Percentiles rank a stretch among this genome's conserved stretches.
Evolutionary conservation across 2,888 invertebrate genomes (phyloP).

Genomic region (Cynaeus angustus): DNA sequence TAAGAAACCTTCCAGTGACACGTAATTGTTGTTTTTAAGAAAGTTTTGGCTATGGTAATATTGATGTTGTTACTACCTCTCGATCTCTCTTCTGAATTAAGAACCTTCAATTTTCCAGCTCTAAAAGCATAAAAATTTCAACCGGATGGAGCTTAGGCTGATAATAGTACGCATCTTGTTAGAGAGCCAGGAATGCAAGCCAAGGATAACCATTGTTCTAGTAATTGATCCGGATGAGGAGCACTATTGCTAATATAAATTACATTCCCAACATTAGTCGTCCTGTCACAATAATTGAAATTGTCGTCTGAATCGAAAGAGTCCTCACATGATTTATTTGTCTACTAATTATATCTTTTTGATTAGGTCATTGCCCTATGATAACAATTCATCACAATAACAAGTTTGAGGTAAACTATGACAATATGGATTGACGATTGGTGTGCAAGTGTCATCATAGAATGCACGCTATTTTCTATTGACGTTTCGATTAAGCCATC

Average conservation of each 20-base stretch:
- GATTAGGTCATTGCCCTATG: constrained; percentile 12
- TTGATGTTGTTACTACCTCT: neutral
- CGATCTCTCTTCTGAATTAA: neutral
- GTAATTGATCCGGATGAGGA: constrained; percentile 27
- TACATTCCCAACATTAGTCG: neutral
- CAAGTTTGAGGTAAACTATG: neutral
- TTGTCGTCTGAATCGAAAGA: constrained; percentile 1
- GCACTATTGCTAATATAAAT: constrained; percentile 11
- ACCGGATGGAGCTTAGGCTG: constrained; percentile 15
- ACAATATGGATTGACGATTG: neutral
- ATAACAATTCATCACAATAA: constrained; percentile 16
- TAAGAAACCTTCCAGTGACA: too few relatives aligned
- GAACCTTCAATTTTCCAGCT: neutral
- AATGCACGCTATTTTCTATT: constrained; percentile 17
- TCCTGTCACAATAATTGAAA: constrained; percentile 14
- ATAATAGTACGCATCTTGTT: constrained; percentile 11
- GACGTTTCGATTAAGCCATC: constrained; percentile 35
- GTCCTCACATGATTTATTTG: constrained; percentile 8
- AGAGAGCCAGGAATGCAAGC: constrained; percentile 11
- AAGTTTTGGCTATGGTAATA: too few relatives aligned
- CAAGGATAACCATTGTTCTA: constrained; percentile 32
- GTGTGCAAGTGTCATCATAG: neutral
- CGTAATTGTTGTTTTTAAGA: too few relatives aligned
- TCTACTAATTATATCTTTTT: constrained; percentile 10
- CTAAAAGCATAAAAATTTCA: constrained; percentile 2